Evolutionary conservation across 2,888 invertebrate genomes (phyloP), one percentile per base, ranked within the genome.

Genomic region (Baccha elongata): DNA sequence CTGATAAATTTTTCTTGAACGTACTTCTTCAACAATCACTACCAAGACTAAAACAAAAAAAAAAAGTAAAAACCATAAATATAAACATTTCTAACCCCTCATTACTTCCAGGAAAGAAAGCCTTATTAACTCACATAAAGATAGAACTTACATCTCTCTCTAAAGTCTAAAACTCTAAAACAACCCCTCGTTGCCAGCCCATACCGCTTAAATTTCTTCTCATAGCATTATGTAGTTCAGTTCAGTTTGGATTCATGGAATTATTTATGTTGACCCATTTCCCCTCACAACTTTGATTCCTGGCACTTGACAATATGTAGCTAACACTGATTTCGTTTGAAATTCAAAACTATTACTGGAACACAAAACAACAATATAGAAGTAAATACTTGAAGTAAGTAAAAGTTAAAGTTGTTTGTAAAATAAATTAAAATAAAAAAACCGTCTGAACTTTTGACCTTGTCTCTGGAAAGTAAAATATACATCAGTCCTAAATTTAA

Each of bases 201-300:
- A n/a, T n/a, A n/a, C n/a, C n/a, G n/a, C n/a, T n/a, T n/a, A n/a
- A n/a, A n/a, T n/a, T n/a, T 29, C 6, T 29, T 8, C 29, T 7
- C 29, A n/a, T n/a, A 42, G 42, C 42, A 42, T 42, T 15, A 42
- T 23, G 5, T 21, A 10, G 23, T 5, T 40, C n/a, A n/a, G n/a
- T n/a, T n/a, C 23, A 58, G n/a, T 53, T 53, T 32, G 32, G 32
- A 35, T 32, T 62, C 37, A 15, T 23, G 19, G 29, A 71, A 76
- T 55, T 71, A 76, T 76, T 69, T 53, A 76, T 71, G 71, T 46
- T 76, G 75, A 76, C 69, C 75, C 55, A 69, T 53, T 76, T 76
- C 40, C 64, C 46, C 53, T 48, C 50, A 64, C 55, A 64, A 55
- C 71, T 78, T 50, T 78, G 71, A 78, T 71, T 50, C 76, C 71